Evolutionary conservation across 2,888 invertebrate species (phyloP), one percentile per base, ranked within the genome.

Genomic region (Lasioglossum pauxillum): DNA sequence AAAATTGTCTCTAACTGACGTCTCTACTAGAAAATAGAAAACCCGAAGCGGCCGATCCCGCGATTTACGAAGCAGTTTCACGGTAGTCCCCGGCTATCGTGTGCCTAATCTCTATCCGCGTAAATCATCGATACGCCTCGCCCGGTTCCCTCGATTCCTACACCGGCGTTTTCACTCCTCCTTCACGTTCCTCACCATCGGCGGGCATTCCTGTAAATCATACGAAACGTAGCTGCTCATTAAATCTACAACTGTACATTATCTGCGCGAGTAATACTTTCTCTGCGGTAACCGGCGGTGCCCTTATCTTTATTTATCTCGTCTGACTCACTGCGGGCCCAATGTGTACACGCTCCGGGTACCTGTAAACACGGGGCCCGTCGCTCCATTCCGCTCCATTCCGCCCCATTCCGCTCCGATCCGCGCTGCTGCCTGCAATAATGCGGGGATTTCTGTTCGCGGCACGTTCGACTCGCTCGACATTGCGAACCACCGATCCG

Each of bases 231-330:
- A 76, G 74, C 78, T 82, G 69, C 84, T 88, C 88, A 88, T 91
- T 90, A 91, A 83, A 84, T 78, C 69, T 49, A 80, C 80, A 80
- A 89, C 80, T 78, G 78, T 81, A 75, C 75, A 79, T 89, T 84
- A 85, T 75, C 82, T 35, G 67, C 75, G 53, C 57, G 78, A 83
- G 67, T 57, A 78, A 72, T 80, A 90, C 91, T 90, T 90, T 90
- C 82, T 83, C 89, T 80, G 60, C 46, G 82, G 71, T 46, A 60
- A 60, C 69, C 78, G 72, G 73, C 75, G 64, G 4, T 78, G n/a
- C 69, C 53, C 89, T 90, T 90, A 90, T 90, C 90, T 84, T 89
- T 87, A 87, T 90, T 90, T 90, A 90, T 89, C 87, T 85, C 77
- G 77, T 53, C 75, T 75, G 80, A 80, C 79, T 85, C 85, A 90